Conservation (phyloP, 1,140 invertebrate species). For the Propsilocerus akamusi region DNA sequence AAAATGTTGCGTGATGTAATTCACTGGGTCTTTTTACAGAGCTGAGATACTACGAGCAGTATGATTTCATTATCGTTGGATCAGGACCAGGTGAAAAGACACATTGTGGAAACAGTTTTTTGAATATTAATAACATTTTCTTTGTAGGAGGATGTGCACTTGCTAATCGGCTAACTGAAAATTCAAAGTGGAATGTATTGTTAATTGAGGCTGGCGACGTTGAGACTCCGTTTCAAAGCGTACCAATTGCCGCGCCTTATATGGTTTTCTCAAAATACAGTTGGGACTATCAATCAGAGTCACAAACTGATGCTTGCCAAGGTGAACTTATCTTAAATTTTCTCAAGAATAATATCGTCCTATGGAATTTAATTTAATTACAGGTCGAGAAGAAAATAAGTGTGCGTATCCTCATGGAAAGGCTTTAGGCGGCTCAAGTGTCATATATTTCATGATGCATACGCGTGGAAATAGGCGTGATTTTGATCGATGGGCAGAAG, state of each 20-base stretch:
- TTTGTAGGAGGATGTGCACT: not conserved
- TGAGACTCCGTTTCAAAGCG: not conserved
- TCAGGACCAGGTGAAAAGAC: not conserved
- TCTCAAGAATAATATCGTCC: not conserved
- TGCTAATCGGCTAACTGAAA: not conserved
- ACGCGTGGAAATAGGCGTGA: slow-evolving; percentile 58
- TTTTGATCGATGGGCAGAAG: slow-evolving; percentile 52
- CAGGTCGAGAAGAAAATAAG: slow-evolving; percentile 29
- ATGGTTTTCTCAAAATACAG: not conserved
- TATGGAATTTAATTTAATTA: slow-evolving; percentile 11
- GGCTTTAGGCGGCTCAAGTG: slow-evolving; percentile 51
- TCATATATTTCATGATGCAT: slow-evolving; percentile 81
- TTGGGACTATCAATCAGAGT: not conserved
- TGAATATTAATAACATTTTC: not conserved
- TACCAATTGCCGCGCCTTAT: not conserved
- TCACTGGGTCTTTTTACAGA: no score
- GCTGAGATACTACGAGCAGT: slow-evolving; percentile 3
- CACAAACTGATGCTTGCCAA: not conserved
- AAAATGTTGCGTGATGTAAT: no score
- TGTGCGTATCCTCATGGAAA: slow-evolving; percentile 40
- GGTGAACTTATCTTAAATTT: slow-evolving; percentile 10
- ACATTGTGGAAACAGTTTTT: no score
- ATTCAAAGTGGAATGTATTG: not conserved
- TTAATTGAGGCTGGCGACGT: not conserved
- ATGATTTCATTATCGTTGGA: slow-evolving; percentile 12